phyloP scores from a whole-genome alignment of 2,113 vertebrate species.

The Amazona guildingii region DNA sequence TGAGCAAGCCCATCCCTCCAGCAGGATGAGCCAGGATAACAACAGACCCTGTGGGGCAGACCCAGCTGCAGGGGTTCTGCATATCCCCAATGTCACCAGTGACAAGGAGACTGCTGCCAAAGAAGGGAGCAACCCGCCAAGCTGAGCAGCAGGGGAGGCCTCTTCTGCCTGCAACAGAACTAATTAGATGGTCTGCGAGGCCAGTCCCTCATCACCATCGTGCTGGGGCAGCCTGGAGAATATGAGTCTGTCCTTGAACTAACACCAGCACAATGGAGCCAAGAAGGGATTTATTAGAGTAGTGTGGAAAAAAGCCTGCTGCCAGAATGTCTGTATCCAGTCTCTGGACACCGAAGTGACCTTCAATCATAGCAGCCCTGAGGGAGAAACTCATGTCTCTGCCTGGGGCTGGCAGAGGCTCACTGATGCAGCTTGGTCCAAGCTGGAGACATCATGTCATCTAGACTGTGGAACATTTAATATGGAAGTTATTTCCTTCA shows the following conservation, averaged over 20 bases:
- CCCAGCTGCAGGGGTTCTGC: background rate
- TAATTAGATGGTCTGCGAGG: background rate
- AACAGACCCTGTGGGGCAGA: rapidly evolving
- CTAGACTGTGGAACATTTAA: background rate
- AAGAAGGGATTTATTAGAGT: background rate
- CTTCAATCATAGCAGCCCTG: background rate
- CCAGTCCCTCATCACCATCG: background rate
- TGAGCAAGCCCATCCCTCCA: background rate
- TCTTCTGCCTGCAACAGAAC: background rate
- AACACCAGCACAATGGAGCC: background rate
- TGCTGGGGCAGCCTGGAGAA: background rate
- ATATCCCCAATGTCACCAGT: rapidly evolving
- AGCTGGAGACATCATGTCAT: background rate
- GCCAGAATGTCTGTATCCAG: background rate
- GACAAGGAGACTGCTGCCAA: background rate
- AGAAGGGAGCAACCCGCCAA: background rate
- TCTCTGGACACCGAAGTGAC: background rate
- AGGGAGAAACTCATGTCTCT: background rate
- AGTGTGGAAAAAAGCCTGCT: background rate
- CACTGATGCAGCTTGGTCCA: rapidly evolving
- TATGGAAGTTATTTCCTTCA: background rate
- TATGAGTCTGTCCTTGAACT: background rate
- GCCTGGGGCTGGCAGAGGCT: background rate
- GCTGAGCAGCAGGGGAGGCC: background rate
- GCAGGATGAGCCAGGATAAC: rapidly evolving